A percentile compares a stretch with the other conserved stretches of the same genome.
Conservation (phyloP, 2,797 vertebrate species). For the Diceros bicornis region DNA sequence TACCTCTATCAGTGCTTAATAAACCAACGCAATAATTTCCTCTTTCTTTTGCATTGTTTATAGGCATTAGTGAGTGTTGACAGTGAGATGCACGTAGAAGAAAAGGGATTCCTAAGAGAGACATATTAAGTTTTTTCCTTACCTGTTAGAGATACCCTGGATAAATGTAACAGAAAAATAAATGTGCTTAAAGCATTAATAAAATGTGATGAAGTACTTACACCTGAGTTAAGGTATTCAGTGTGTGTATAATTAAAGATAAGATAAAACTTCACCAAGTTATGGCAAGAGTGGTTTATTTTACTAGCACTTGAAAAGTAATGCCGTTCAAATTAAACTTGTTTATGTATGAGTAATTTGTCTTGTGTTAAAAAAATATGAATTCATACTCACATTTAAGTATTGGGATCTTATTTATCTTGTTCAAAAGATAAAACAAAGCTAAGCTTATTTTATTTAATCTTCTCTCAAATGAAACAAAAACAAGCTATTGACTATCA, state of each 20-base stretch:
- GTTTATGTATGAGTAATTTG: conserved; percentile 61
- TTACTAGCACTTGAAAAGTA: conserved; percentile 66
- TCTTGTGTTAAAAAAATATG: conserved; percentile 59
- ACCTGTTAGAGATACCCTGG: conserved; percentile 55
- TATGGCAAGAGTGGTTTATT: conserved; percentile 20
- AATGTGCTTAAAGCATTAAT: conserved; percentile 66
- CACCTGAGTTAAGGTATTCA: conserved; percentile 9
- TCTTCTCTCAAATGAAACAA: conserved; percentile 74
- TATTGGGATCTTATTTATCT: conserved; percentile 51
- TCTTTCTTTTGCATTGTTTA: conserved; percentile 45
- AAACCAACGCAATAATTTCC: conserved; percentile 53
- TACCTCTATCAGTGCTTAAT: neutral
- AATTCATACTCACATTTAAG: conserved; percentile 52
- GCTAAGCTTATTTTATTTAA: conserved; percentile 75
- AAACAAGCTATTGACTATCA: conserved; percentile 68
- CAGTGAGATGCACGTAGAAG: neutral
- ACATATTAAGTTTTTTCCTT: neutral
- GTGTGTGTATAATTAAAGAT: conserved; percentile 58
- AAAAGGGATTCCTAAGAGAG: conserved; percentile 29
- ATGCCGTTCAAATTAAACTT: conserved; percentile 71
- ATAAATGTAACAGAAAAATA: conserved; percentile 8
- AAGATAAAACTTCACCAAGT: conserved; percentile 70
- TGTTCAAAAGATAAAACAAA: conserved; percentile 73
- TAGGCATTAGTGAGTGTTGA: conserved; percentile 47
- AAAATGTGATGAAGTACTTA: conserved; percentile 54